Conservation (phyloP, 2,797 vertebrate genomes). For the Rhinatrema bivittatum region DNA sequence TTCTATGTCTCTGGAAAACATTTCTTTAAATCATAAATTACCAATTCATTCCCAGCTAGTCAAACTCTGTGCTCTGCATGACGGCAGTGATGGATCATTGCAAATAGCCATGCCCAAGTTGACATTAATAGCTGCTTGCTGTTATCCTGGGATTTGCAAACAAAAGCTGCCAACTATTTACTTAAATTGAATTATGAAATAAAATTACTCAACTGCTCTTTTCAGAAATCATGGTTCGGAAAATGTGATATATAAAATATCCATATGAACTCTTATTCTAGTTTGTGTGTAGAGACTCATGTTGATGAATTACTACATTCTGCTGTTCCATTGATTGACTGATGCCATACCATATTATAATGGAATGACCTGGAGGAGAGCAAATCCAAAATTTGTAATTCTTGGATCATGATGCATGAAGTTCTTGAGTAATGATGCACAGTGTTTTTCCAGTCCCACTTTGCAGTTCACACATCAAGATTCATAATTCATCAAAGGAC, state of each 20-base stretch:
- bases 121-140: background rate
- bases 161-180: background rate
- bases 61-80: background rate
- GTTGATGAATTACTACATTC: rapidly evolving
- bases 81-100: rapidly evolving
- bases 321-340: background rate
- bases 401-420: too few species aligned
- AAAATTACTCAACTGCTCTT: background rate
- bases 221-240: background rate
- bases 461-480: too few species aligned
- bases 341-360: too few species aligned
- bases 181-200: background rate
- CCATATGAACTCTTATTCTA: rapidly evolving
- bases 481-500: too few species aligned
- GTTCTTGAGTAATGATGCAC: too few species aligned
- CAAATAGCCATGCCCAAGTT: rapidly evolving
- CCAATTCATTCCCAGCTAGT: rapidly evolving
- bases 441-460: too few species aligned
- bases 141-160: background rate
- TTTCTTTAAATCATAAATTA: rapidly evolving
- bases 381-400: too few species aligned
- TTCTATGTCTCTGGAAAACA: rapidly evolving
- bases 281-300: too few species aligned
- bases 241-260: too few species aligned
- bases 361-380: too few species aligned